Evolutionary conservation across 92 coral and sea anemone species (phyloP), one percentile per base, ranked within the genome.

Genomic region (Phenganax stokvisi): DNA sequence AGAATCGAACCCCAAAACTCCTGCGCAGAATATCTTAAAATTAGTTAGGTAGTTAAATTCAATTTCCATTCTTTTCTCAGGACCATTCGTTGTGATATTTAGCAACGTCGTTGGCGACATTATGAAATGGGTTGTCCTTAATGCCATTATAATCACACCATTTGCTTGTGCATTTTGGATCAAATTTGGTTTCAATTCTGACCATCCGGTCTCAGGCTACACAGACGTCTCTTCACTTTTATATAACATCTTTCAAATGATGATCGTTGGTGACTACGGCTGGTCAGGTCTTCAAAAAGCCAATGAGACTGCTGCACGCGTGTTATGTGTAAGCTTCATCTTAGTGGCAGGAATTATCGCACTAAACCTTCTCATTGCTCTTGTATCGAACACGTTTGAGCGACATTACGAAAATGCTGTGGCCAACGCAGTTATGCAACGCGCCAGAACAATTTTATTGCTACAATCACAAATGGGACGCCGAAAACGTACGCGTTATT

Each of bases 241-340:
- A 68, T 68, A 68, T n/a, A 68, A 68, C 53, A 68, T 68, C 73
- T 68, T 68, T 28, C 73, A 68, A 68, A 68, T 68, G 73, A 68
- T 68, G 73, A 68, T 68, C 11, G 15, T 68, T 53, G 73, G 73
- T 12, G 53, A 68, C 37, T 68, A 68, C 54, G 73, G 73, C 54
- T 68, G 16, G n/a, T 6, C 10, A 3, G 20, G 47, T 10, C 73
- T 68, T 8, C 7, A 6, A 20, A n/a, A 51, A 7, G 73, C 73
- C n/a, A 68, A 68, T 68, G 17, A 68, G 47, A 37, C 16, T 7
- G 13, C 47, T 51, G 73, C 73, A 53, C 73, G 73, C 0, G 29
- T 68, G 1, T 7, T 68, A n/a, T 68, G 73, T 53, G 10, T 6
- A n/a, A 17, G 73, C 47, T 68, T 68, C 11, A 68, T 68, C 47